Percentiles rank a stretch among this genome's conserved stretches.
Conservation (phyloP, 1,140 invertebrate species). For the Drosophila rufa region DNA sequence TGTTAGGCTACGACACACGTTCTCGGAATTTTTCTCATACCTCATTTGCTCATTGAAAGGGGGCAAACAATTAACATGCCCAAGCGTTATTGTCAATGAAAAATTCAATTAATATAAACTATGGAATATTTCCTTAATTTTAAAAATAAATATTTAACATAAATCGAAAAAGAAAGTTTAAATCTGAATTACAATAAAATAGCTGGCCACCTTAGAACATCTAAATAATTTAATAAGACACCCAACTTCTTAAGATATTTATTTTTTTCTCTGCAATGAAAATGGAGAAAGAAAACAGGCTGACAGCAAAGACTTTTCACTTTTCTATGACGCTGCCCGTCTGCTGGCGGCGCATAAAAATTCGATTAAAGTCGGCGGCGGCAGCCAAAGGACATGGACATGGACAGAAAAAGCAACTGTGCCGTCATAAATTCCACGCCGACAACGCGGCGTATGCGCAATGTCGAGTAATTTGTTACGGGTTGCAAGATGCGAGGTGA, state of each 20-base stretch:
- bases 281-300: background rate
- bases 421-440: slow-evolving; percentile 62
- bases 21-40: background rate
- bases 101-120: background rate
- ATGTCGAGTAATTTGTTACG: slow-evolving; percentile 46
- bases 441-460: slow-evolving; percentile 73
- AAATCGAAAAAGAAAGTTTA: no score
- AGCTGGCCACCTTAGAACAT: no score
- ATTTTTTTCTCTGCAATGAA: background rate
- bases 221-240: no score
- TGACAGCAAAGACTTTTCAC: slow-evolving; percentile 36
- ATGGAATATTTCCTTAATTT: background rate
- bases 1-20: background rate
- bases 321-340: slow-evolving; percentile 5
- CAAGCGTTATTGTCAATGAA: background rate
- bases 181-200: no score
- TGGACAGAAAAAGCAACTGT: slow-evolving; percentile 50
- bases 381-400: slow-evolving; percentile 24
- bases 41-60: background rate
- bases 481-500: slow-evolving; percentile 25
- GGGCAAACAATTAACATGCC: no score
- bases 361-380: slow-evolving; percentile 54
- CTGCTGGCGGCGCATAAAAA: slow-evolving; percentile 54
- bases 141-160: no score
- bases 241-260: no score